phyloP scores from a whole-genome alignment of 2,797 vertebrate genomes.

The Podargus strigoides region DNA sequence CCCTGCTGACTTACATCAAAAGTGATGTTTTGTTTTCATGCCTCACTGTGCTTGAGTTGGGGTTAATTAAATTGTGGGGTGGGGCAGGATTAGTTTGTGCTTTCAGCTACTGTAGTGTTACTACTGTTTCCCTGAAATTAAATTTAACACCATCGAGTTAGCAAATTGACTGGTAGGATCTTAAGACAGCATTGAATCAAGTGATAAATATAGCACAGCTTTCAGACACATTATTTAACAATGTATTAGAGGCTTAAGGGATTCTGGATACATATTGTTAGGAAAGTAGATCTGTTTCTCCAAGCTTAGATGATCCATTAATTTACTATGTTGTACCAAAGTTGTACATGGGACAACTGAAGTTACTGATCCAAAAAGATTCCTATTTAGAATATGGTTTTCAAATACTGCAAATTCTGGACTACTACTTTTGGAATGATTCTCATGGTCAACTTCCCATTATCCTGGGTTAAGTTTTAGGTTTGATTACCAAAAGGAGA shows the following conservation, averaged over 20 bases:
- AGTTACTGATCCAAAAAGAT: neutral
- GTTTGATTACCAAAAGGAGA: neutral
- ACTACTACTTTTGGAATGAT: neutral
- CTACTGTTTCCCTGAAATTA: neutral
- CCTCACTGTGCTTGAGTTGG: neutral
- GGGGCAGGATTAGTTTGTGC: neutral
- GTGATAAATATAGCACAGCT: constrained; percentile 19
- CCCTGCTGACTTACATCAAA: neutral
- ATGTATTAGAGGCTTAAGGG: constrained; percentile 38
- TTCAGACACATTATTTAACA: constrained; percentile 34
- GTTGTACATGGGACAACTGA: neutral
- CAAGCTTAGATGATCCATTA: neutral
- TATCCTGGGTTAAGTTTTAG: neutral
- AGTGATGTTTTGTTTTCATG: neutral
- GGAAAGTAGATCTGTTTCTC: constrained; percentile 14
- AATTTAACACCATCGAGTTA: neutral
- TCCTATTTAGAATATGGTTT: neutral
- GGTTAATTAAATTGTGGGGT: neutral
- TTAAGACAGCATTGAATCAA: neutral
- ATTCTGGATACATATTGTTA: constrained; percentile 25
- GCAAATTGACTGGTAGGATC: neutral
- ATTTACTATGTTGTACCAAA: neutral
- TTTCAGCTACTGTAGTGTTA: neutral
- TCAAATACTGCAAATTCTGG: neutral
- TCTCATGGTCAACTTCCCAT: neutral